A percentile compares a stretch with the other conserved stretches of the same genome.
phyloP scores from a whole-genome alignment of 2,113 vertebrate genomes.

The Amphilophus citrinellus region DNA sequence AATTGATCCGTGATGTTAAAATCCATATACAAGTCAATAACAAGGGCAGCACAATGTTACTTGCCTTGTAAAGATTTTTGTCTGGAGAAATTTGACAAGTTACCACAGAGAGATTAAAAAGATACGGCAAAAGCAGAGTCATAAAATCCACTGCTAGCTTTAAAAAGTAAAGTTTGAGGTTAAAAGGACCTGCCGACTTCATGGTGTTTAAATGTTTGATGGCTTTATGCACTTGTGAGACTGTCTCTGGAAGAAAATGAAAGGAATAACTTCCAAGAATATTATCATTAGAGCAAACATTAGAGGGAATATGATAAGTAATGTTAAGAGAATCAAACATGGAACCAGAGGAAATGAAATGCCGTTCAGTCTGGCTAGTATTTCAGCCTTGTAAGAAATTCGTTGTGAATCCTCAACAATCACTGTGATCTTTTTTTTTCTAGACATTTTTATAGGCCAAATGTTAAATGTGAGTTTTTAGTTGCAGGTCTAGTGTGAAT shows the following conservation, averaged over 20 bases:
- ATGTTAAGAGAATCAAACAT: not conserved
- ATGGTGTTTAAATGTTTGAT: not conserved
- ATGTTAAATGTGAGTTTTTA: not conserved
- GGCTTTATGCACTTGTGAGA: not conserved
- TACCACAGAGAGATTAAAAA: not conserved
- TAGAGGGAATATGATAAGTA: conserved; percentile 3
- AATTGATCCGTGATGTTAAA: not conserved
- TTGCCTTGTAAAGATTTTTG: not conserved
- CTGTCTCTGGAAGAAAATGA: conserved; percentile 3
- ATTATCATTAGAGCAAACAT: not conserved
- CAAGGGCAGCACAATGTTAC: not conserved
- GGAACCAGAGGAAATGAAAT: not conserved
- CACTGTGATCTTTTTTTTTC: not conserved
- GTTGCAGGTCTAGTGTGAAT: not conserved
- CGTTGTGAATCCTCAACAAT: not conserved
- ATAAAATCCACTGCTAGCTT: conserved; percentile 6
- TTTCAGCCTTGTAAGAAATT: not conserved
- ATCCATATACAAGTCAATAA: not conserved
- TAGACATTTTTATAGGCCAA: conserved; percentile 1
- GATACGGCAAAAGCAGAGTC: not conserved
- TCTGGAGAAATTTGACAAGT: not conserved
- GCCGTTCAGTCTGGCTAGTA: not conserved
- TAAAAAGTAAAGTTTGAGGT: not conserved
- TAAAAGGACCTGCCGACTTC: not conserved
- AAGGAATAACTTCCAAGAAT: not conserved